Evolutionary conservation across 1,140 invertebrate genomes (phyloP).

Genomic region (Drosophila arizonae): DNA sequence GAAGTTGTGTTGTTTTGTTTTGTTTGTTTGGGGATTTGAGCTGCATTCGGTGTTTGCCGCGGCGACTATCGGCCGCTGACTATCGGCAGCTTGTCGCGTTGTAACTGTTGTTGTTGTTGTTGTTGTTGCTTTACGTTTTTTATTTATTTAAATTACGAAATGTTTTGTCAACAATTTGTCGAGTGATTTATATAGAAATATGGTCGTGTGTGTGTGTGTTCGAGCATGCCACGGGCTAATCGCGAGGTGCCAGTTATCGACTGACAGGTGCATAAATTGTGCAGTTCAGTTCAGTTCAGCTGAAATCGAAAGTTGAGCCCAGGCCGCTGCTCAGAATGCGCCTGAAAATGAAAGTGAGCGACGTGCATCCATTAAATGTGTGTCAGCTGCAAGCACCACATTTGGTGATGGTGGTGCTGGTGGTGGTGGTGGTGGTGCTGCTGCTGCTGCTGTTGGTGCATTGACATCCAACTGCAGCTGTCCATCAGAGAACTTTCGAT

Average conservation of each 20-base stretch:
- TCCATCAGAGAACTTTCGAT: conserved; percentile 81
- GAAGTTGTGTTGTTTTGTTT: conserved; percentile 63
- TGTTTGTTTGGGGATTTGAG: conserved; percentile 16
- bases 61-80: conserved; percentile 58
- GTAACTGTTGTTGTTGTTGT: too few relatives aligned
- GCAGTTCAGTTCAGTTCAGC: conserved; percentile 42
- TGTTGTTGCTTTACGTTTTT: conserved; percentile 54
- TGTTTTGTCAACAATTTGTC: conserved; percentile 82
- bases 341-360: conserved; percentile 72
- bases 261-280: conserved; percentile 79
- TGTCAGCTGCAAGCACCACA: conserved; percentile 54
- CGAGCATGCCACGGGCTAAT: conserved; percentile 42
- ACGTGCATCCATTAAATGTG: conserved; percentile 78
- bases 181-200: conserved; percentile 62
- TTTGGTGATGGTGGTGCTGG: not conserved
- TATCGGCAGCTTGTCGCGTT: conserved; percentile 67
- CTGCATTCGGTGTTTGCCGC: conserved; percentile 25
- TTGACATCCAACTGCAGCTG: conserved; percentile 68
- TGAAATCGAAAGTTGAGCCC: conserved; percentile 74
- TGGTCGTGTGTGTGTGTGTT: conserved; percentile 4
- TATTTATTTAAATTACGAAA: conserved; percentile 80
- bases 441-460: conserved; percentile 32
- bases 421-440: conserved; percentile 5
- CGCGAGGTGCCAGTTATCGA: conserved; percentile 70
- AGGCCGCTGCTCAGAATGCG: conserved; percentile 45